Evolutionary conservation across 2,113 vertebrate species (phyloP).

Genomic region (Spizaetus ornatus): DNA sequence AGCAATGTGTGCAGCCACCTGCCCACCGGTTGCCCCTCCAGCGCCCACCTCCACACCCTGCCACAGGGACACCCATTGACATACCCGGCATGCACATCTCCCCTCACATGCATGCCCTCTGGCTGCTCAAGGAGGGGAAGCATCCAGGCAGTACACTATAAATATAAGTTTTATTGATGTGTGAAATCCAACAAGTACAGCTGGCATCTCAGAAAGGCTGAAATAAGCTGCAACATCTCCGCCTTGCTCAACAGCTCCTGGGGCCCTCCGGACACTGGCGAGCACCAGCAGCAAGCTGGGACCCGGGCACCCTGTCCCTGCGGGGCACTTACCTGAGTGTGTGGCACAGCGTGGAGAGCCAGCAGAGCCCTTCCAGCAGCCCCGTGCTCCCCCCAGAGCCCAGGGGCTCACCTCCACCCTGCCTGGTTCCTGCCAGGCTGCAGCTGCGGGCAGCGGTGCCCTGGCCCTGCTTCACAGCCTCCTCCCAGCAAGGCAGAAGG

Average conservation of each 20-base stretch:
- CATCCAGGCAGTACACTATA: constrained; percentile 59
- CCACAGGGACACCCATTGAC: accelerated
- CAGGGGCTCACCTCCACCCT: not conserved
- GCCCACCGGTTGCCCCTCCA: accelerated
- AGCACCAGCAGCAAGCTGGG: not conserved
- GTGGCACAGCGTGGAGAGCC: not conserved
- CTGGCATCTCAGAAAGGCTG: constrained; percentile 31
- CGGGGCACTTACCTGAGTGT: not conserved
- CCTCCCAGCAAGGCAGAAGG: not conserved
- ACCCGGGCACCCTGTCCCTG: not conserved
- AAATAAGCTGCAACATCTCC: not conserved
- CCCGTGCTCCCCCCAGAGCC: not conserved
- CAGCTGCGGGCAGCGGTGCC: not conserved
- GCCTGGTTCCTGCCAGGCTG: constrained; percentile 34
- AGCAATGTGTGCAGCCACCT: not conserved
- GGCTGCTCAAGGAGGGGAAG: not conserved
- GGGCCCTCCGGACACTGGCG: not conserved
- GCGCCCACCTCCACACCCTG: not conserved
- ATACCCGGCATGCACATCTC: accelerated
- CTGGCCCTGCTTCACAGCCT: accelerated
- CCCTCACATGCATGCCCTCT: not conserved
- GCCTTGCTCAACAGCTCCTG: not conserved
- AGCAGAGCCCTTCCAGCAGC: not conserved
- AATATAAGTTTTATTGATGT: constrained; percentile 82
- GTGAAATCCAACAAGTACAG: constrained; percentile 71